A percentile compares a stretch with the other conserved stretches of the same genome.
Evolutionary conservation across 92 coral and sea anemone genomes (phyloP).

Genomic region (Heliopora coerulea): DNA sequence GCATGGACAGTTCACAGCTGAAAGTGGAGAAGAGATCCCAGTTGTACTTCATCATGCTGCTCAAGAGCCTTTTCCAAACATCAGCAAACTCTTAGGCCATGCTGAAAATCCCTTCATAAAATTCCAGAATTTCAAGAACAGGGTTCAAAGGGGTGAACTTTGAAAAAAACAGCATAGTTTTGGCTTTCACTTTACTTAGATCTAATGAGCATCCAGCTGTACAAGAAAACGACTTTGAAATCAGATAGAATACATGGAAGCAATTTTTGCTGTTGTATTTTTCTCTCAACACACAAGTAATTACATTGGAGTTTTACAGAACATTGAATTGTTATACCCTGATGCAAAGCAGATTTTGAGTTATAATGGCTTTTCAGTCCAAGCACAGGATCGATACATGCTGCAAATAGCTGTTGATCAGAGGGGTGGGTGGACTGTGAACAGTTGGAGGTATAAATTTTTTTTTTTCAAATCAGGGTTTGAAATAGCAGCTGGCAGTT

Average conservation of each 20-base stretch:
- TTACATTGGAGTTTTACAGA: constrained; percentile 12
- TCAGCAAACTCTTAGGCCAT: not conserved
- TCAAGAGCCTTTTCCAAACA: constrained; percentile 2
- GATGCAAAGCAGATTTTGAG: not conserved
- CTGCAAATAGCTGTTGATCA: constrained; percentile 2
- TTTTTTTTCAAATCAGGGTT: too few relatives aligned
- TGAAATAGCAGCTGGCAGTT: too few relatives aligned
- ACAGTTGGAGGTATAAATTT: constrained; percentile 4
- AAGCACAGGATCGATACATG: constrained; percentile 2
- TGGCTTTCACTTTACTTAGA: constrained; percentile 4
- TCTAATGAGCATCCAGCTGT: constrained; percentile 15
- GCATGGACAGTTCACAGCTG: constrained; percentile 8
- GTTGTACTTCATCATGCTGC: too few relatives aligned
- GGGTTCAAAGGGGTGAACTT: not conserved
- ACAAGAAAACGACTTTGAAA: not conserved
- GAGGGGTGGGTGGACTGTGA: not conserved
- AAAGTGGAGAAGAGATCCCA: not conserved
- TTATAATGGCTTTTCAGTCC: not conserved
- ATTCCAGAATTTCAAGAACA: not conserved
- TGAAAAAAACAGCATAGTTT: constrained; percentile 15
- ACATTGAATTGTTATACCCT: constrained; percentile 4
- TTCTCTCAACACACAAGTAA: constrained; percentile 8
- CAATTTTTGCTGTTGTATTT: constrained; percentile 6
- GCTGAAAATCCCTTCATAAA: not conserved
- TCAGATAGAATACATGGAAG: not conserved